Evolutionary conservation across 1,140 invertebrate species (phyloP).

Genomic region (Gonioctena quinquepunctata): DNA sequence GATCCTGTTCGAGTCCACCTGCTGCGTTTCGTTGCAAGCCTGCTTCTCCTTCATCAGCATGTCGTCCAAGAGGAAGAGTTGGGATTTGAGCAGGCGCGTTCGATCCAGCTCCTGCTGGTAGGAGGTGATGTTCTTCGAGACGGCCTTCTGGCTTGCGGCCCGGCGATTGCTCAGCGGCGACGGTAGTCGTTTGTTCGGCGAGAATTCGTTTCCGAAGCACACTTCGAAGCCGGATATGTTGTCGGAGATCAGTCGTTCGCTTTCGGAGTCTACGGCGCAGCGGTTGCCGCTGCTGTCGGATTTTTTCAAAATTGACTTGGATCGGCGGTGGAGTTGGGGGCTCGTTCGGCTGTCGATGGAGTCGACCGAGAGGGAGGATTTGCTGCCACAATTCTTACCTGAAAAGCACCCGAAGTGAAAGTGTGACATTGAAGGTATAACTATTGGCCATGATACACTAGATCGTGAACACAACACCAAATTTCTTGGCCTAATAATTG

Average conservation of each 20-base stretch:
- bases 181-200: slow-evolving; percentile 52
- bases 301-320: slow-evolving; percentile 79
- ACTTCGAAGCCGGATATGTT: slow-evolving; percentile 57
- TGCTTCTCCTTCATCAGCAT: slow-evolving; percentile 58
- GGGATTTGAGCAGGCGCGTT: slow-evolving; percentile 40
- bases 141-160: slow-evolving; percentile 55
- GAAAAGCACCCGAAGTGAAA: too few species aligned
- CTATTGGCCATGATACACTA: too few species aligned
- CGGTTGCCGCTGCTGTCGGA: slow-evolving; percentile 63
- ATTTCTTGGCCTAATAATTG: too few species aligned
- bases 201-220: slow-evolving; percentile 53
- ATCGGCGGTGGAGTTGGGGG: slow-evolving; percentile 66
- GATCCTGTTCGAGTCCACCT: slow-evolving; percentile 54
- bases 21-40: slow-evolving; percentile 54
- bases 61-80: slow-evolving; percentile 52
- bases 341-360: slow-evolving; percentile 68
- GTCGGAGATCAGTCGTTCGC: slow-evolving; percentile 75
- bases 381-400: slow-evolving; percentile 66
- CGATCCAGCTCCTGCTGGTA: slow-evolving; percentile 51
- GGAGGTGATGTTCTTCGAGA: slow-evolving; percentile 56
- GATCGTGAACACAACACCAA: too few species aligned
- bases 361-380: slow-evolving; percentile 72
- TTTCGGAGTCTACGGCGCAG: slow-evolving; percentile 70
- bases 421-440: too few species aligned
- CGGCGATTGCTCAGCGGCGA: slow-evolving; percentile 53